phyloP scores from a whole-genome alignment of 1,140 invertebrate genomes.

The Caerostris extrusa region DNA sequence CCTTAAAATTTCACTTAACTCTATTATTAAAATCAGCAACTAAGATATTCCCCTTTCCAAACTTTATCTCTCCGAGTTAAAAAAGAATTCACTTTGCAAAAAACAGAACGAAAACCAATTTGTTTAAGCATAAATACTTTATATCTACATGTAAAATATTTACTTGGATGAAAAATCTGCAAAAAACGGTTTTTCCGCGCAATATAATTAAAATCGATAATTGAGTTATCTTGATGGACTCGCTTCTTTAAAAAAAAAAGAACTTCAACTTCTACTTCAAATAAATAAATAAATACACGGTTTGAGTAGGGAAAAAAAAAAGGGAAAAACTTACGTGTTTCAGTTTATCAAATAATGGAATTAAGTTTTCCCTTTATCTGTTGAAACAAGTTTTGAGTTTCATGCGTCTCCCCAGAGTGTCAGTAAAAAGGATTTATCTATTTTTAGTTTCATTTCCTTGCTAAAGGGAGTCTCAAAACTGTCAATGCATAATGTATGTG shows the following conservation, averaged over 20 bases:
- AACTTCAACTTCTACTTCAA: not conserved
- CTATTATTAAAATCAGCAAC: too few relatives aligned
- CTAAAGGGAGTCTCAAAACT: conserved; percentile 35
- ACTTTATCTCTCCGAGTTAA: too few relatives aligned
- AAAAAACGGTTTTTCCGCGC: not conserved
- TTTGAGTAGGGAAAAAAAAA: not conserved
- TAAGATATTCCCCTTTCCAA: too few relatives aligned
- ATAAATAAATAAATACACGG: not conserved
- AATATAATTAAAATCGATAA: conserved; percentile 50
- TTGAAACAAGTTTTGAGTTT: conserved; percentile 58
- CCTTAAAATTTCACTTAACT: too few relatives aligned
- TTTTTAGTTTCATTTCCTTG: conserved; percentile 42
- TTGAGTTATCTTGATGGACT: conserved; percentile 35
- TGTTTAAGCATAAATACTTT: not conserved
- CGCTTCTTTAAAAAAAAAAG: not conserved
- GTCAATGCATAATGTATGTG: conserved; percentile 62
- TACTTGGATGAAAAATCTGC: not conserved
- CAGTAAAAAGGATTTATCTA: conserved; percentile 44
- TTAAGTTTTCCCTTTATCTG: conserved; percentile 50
- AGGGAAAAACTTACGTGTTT: conserved; percentile 2
- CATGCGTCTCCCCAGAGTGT: not conserved
- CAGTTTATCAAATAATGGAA: conserved; percentile 59
- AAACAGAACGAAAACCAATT: not conserved
- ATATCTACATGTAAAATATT: not conserved
- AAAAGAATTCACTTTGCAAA: too few relatives aligned